Percentiles rank a stretch among this genome's conserved stretches.
These are phyloP conservation scores for Cardiocondyla obscurior DNA, from an alignment of 1,140 invertebrate genomes.

Conservation along the genomic window DNA sequence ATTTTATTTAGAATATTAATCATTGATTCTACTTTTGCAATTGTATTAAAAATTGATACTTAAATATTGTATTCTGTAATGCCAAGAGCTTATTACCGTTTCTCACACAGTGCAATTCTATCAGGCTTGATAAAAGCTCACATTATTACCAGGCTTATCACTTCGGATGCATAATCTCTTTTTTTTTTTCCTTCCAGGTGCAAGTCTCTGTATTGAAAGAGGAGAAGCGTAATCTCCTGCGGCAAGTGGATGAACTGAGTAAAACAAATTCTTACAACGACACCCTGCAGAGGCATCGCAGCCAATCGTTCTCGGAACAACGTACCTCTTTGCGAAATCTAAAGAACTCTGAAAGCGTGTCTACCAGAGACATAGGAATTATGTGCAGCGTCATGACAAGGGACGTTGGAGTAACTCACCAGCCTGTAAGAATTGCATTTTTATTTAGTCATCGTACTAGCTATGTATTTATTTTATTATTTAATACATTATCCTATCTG, in stretches of 20 bases:
- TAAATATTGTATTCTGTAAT: not conserved
- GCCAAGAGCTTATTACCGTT: not conserved
- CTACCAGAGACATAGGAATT: slow-evolving; percentile 87
- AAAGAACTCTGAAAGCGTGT: slow-evolving; percentile 66
- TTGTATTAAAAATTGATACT: not conserved
- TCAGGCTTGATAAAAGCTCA: not conserved
- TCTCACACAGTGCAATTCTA: slow-evolving; percentile 6
- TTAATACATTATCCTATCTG: not conserved
- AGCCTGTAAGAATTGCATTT: slow-evolving; percentile 75
- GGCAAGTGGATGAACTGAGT: slow-evolving; percentile 83
- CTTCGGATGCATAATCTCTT: not conserved
- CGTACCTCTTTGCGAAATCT: slow-evolving; percentile 53
- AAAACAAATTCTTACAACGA: slow-evolving; percentile 74
- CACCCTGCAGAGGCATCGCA: slow-evolving; percentile 78
- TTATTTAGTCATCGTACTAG: not conserved
- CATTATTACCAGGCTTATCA: slow-evolving; percentile 23
- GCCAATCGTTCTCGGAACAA: slow-evolving; percentile 80
- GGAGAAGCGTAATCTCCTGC: slow-evolving; percentile 88
- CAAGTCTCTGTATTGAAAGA: slow-evolving; percentile 89
- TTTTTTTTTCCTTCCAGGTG: slow-evolving; percentile 80
- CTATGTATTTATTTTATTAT: not conserved
- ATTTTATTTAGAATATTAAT: not conserved
- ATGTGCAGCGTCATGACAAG: slow-evolving; percentile 88
- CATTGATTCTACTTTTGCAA: not conserved
- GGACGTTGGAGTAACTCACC: slow-evolving; percentile 86